Base-by-base conservation (phyloP, 2,888 invertebrate genomes). In the Pachydiplax longipennis region DNA sequence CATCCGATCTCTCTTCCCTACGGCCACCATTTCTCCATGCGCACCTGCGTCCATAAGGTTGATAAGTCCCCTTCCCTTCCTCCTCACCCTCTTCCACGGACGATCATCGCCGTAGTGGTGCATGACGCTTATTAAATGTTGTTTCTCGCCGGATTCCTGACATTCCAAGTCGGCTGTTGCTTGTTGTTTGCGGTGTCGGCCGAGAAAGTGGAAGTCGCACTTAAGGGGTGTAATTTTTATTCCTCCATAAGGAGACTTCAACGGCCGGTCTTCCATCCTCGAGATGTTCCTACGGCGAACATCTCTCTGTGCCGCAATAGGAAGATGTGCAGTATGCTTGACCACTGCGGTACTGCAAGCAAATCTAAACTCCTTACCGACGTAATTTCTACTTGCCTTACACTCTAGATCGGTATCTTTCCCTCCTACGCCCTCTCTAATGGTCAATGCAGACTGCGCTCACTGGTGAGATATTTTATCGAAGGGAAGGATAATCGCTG, bases 1-100 rank as follows among this genome's bases (percentile, higher is more conserved):
- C 73, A 25, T 25, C 73, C 73, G 25, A 25, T 25, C 73, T 25
- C 25, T 73, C 25, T 31, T 31, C 73, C 73, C 25, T 31, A 31
- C 73, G 73, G 73, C 73, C 73, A 73, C 73, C 73, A 73, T 73
- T 73, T 73, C 73, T 73, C 73, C 73, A 73, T 73, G 73, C 73
- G 15, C 73, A 73, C 73, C 73, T 73, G 73, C 73, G 73, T 31
- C 73, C 25, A 31, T 73, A 31, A 73, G 73, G 25, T 10, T 31
- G 73, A 31, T 73, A 65, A 65, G 65, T n/a, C 65, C n/a, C 73
- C 73, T 8, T 31, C 0, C 25, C 25, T 73, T 10, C 10, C 10
- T 3, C 73, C 73, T 25, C 73, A 73, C 25, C 65, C n/a, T 65
- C 65, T 12, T 65, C n/a, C 65, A 25, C n/a, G 65, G 31, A 73